A percentile compares a stretch with the other conserved stretches of the same genome.
These are phyloP conservation scores for Pectinophora gossypiella DNA, from an alignment of 1,140 invertebrate genomes.

Conservation along the genomic window DNA sequence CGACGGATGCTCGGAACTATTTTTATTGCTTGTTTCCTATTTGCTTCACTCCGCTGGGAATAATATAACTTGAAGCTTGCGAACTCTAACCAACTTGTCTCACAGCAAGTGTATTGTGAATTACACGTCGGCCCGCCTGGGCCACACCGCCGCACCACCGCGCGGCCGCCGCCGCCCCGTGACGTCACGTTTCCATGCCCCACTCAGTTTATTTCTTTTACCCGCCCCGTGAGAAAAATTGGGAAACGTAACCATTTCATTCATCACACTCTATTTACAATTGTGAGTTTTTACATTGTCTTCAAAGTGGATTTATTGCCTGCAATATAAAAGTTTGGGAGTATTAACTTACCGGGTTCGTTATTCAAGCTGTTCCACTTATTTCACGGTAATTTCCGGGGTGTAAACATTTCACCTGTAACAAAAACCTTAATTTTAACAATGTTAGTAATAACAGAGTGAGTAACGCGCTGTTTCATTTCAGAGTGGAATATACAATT, in stretches of 20 bases:
- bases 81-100: constrained; percentile 53
- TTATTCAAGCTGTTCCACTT: background rate
- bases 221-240: constrained; percentile 26
- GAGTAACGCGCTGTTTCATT: too few relatives aligned
- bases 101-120: constrained; percentile 56
- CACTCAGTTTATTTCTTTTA: constrained; percentile 20
- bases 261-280: background rate
- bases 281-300: background rate
- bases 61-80: constrained; percentile 54
- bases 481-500: too few relatives aligned
- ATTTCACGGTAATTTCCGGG: constrained; percentile 1
- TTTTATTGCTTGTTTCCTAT: constrained; percentile 72
- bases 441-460: constrained; percentile 24
- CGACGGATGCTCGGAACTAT: constrained; percentile 61
- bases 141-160: constrained; percentile 9
- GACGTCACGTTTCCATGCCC: constrained; percentile 10
- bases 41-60: constrained; percentile 51
- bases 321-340: constrained; percentile 2
- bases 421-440: background rate
- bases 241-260: constrained; percentile 8
- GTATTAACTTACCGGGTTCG: background rate
- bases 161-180: constrained; percentile 11
- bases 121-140: constrained; percentile 45
- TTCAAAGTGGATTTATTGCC: background rate
- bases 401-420: background rate